Evolutionary conservation across 2,113 vertebrate species (phyloP).

Genomic region (Pachypanchax playfairii): DNA sequence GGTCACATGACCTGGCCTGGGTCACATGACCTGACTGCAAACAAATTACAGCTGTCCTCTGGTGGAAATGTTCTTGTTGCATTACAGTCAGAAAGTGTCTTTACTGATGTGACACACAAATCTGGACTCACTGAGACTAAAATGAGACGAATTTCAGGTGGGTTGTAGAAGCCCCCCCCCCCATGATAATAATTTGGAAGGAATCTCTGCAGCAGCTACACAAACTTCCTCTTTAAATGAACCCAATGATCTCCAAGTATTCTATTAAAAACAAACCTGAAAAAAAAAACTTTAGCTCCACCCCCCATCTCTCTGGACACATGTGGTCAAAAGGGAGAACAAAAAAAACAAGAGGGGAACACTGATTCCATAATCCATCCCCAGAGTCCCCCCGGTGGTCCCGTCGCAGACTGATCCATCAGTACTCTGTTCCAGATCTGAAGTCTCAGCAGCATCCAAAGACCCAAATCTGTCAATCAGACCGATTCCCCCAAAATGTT

Average conservation of each 20-base stretch:
- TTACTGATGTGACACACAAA: no score
- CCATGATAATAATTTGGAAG: no score
- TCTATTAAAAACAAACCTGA: not conserved
- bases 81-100: no score
- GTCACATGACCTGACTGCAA: no score
- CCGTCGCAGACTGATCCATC: constrained; percentile 18
- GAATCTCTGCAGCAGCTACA: not conserved
- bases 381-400: constrained; percentile 40
- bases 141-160: no score
- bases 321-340: constrained; percentile 15
- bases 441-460: not conserved
- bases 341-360: not conserved
- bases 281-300: not conserved
- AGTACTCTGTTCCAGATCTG: constrained; percentile 19
- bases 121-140: no score
- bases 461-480: not conserved
- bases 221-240: no score
- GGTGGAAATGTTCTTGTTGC: no score
- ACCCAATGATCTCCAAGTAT: not conserved
- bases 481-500: not conserved
- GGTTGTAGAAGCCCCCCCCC: no score
- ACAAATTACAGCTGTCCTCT: no score
- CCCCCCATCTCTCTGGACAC: not conserved
- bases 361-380: constrained; percentile 39
- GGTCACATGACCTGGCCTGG: no score